Base-by-base conservation (phyloP, 2,113 vertebrate genomes). In the Nyctereutes procyonoides region DNA sequence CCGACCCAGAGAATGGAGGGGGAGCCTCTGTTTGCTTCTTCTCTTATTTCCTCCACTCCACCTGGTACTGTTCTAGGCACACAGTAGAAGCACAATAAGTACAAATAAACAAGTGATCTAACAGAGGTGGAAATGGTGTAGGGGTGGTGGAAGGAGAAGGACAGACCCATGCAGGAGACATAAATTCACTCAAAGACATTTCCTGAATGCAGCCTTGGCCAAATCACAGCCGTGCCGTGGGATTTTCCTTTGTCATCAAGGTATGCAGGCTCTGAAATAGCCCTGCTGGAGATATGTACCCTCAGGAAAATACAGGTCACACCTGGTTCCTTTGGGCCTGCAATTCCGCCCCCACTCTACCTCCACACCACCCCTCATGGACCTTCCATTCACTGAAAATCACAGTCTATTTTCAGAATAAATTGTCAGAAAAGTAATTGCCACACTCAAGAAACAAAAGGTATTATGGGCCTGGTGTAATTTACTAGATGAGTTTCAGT, bases 351-450 rank as follows among this genome's bases (percentile, higher is more conserved):
- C 76, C 58, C 7, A 9, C 69, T 43, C 69, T 80, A 17, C 69
- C 53, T 60, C 35, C 58, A 65, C 0, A 0, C 58, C 43, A 38
- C n/a, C 28, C 80, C 60, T 79, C 62, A 7, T 2, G 43, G 81
- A 56, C 53, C 71, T 93, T 60, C 92, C 69, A 26, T 32, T 88
- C 79, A 58, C 32, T 26, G 76, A 81, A 48, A 87, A 87, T 38
- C 88, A 69, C 38, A 35, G 53, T 51, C 84, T 84, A n/a, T 90
- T 74, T 83, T 62, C 16, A n/a, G 73, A 60, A 84, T 82, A 88
- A 94, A 65, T 28, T 79, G 71, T 90, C 85, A 86, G 93, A 92
- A 95, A 85, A 88, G 74, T 79, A 96, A 97, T 8, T 63, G 76
- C 17, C 30, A 79, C 53, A 28, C 10, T 60, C 26, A 30, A 67